Base-by-base conservation (phyloP, 1,140 invertebrate genomes). In the Drosophila fuyamai region DNA sequence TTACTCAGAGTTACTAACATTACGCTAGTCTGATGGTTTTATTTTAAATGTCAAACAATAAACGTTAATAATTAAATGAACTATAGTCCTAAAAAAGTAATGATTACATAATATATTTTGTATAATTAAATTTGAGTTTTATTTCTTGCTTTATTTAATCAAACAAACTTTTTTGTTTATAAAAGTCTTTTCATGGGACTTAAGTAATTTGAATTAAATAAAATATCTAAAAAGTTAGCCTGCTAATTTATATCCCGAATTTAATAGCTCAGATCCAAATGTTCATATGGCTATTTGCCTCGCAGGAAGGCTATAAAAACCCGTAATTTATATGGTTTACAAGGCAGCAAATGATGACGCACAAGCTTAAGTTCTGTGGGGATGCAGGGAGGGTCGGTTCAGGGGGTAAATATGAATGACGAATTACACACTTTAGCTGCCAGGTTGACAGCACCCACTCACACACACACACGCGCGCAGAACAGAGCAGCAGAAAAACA, bases 371-470 rank as follows among this genome's bases (percentile, higher is more conserved):
- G 18, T n/a, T 38, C 29, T 13, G 36, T 27, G 4, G 41, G 54
- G 23, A 36, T 54, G 50, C 10, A 29, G 54, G 13, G 14, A 10
- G 4, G 43, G 63, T 47, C 23, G 41, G 35, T 16, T 72, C 40
- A 23, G 41, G 67, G 57, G 48, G 63, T 67, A 68, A 76, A 88
- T 85, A 82, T 88, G 68, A 86, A 86, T 86, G 83, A 86, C 83
- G 85, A 86, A 86, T 86, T 86, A 83, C 83, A 83, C 71, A 86
- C 79, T 88, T 88, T 76, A 65, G 54, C 83, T 88, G 82, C 62
- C 82, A 86, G 82, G 76, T 82, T 86, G 82, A 88, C 79, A 86
- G 66, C 63, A 62, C 48, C 62, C 36, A 58, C 35, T 36, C 38
- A 46, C 38, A 38, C 56, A 14, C 27, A 32, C 36, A 50, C 14